phyloP scores from a whole-genome alignment of 1,140 invertebrate species.

The Episyrphus balteatus region DNA sequence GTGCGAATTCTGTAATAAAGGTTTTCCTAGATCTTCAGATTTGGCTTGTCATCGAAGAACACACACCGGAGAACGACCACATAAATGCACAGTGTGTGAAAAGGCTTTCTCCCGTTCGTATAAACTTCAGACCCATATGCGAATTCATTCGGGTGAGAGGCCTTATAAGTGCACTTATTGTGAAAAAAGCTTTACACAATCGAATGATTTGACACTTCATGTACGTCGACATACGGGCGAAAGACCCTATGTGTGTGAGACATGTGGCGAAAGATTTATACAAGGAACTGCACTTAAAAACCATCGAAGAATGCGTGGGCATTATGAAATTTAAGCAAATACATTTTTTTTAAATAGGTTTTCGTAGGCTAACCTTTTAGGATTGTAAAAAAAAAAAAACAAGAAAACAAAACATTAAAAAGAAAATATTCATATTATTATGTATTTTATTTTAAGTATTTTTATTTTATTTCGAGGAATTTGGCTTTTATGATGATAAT shows the following conservation, averaged over 20 bases:
- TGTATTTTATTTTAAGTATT: no score
- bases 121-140: conserved; percentile 49
- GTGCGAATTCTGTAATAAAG: conserved; percentile 30
- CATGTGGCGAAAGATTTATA: conserved; percentile 32
- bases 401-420: no score
- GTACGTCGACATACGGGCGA: conserved; percentile 44
- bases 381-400: no score
- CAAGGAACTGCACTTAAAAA: conserved; percentile 32
- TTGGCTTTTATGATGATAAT: no score
- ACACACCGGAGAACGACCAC: conserved; percentile 48
- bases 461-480: no score
- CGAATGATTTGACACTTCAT: conserved; percentile 45
- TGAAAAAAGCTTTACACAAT: conserved; percentile 47
- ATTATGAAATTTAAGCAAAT: conserved; percentile 12
- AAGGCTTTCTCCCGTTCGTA: conserved; percentile 41
- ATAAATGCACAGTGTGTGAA: conserved; percentile 43
- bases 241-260: conserved; percentile 39
- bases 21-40: conserved; percentile 32
- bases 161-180: conserved; percentile 48
- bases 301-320: conserved; percentile 23
- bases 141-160: conserved; percentile 46
- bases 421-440: no score
- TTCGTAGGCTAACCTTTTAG: no score
- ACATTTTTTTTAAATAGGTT: no score
- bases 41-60: conserved; percentile 41